Evolutionary conservation across 2,113 vertebrate genomes (phyloP), one percentile per base, ranked within the genome.

Genomic region (Hylia prasina): DNA sequence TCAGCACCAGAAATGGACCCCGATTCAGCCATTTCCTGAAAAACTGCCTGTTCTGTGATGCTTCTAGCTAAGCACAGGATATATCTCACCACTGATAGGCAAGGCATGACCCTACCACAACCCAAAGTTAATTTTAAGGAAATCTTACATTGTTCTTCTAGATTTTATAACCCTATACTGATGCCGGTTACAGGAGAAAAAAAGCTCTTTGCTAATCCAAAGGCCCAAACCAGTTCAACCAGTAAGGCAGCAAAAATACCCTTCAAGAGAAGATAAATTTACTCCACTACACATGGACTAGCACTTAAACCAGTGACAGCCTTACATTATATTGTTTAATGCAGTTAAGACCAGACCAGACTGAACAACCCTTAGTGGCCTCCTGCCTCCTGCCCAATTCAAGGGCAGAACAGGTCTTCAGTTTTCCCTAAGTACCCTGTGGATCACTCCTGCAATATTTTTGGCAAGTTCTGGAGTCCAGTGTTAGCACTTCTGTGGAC

Each of bases 231-330:
- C 86, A 91, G 82, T 92, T 93, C 85, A 61, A 78, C 87, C 61
- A 37, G 56, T 81, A 96, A 84, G 86, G 82, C 47, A 97, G 94
- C 51, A 97, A 71, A 97, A 96, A 94, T 8, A 10, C 60, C 82
- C 89, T 96, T 75, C 76, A 92, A 85, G 82, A 94, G 53, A 96
- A 97, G 92, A 69, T 37, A 82, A 96, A 96, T 91, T 54, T 96
- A 90, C 31, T 89, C 89, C 86, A 87, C 73, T 94, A 73, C 69
- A 94, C 47, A 95, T 21, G 81, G 54, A 96, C 79, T 60, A 95
- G 94, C 72, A 87, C 64, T 86, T 31, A 37, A 30, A 51, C n/a
- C 64, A 93, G 54, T 81, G 54, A 70, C 69, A 95, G 93, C 92
- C 89, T 44, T 90, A 91, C 23, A 3, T 42, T 72, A 39, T 48